phyloP scores from a whole-genome alignment of 1,140 invertebrate species.

The Eriosoma lanigerum region DNA sequence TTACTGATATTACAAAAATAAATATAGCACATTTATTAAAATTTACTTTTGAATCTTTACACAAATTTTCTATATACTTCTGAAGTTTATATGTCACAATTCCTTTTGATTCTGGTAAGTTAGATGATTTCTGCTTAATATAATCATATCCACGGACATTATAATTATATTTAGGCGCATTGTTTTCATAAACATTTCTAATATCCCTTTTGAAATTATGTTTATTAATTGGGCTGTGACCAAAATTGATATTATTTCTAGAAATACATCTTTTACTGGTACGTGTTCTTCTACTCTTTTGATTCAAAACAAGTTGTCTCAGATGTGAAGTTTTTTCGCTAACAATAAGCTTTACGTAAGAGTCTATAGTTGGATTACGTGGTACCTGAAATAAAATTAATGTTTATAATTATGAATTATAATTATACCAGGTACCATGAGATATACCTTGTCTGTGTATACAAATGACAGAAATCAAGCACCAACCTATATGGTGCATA shows the following conservation, averaged over 20 bases:
- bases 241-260: background rate
- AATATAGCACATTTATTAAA: background rate
- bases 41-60: background rate
- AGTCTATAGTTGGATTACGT: background rate
- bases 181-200: too few relatives aligned
- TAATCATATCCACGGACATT: slow-evolving; percentile 31
- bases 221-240: too few relatives aligned
- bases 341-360: background rate
- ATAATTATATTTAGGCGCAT: too few relatives aligned
- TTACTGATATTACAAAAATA: background rate
- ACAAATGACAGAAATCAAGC: too few relatives aligned
- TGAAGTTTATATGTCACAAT: background rate
- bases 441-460: too few relatives aligned
- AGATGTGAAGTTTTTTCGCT: slow-evolving; percentile 22
- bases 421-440: too few relatives aligned
- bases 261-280: background rate
- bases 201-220: too few relatives aligned
- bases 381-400: slow-evolving; percentile 24
- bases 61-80: background rate
- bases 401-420: background rate
- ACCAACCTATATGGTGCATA: too few relatives aligned
- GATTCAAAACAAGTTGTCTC: slow-evolving; percentile 12
- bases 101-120: background rate
- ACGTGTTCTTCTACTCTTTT: background rate
- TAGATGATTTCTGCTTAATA: background rate